These are phyloP conservation scores for Geococcyx californianus DNA, from an alignment of 2,113 vertebrate species.

Conservation along the genomic window DNA sequence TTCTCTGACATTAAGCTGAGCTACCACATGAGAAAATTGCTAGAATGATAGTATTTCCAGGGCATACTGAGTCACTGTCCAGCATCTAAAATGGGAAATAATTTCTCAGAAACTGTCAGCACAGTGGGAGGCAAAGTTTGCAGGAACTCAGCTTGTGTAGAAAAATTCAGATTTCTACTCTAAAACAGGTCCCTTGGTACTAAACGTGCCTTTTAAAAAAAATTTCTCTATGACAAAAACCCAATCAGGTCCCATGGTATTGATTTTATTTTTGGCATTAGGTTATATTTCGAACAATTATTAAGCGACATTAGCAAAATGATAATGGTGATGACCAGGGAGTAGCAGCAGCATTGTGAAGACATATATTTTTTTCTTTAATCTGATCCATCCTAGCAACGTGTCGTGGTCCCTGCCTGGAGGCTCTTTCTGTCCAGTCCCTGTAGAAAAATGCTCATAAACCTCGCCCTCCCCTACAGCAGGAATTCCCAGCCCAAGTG, in stretches of 20 bases:
- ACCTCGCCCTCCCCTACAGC: background rate
- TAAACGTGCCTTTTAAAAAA: background rate
- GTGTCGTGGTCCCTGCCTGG: background rate
- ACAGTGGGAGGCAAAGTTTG: slow-evolving; percentile 10
- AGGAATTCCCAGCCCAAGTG: background rate
- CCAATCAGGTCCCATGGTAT: background rate
- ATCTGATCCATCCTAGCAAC: background rate
- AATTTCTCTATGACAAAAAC: background rate
- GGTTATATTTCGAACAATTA: background rate
- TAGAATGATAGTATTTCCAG: slow-evolving; percentile 75
- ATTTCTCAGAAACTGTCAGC: slow-evolving; percentile 62
- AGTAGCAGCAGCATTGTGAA: background rate
- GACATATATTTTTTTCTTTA: background rate
- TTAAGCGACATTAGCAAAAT: slow-evolving; percentile 3
- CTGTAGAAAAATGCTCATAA: background rate
- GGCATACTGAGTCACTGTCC: slow-evolving; percentile 76
- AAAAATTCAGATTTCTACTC: slow-evolving; percentile 10
- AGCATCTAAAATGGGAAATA: slow-evolving; percentile 74
- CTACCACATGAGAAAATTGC: slow-evolving; percentile 72
- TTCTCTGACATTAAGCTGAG: slow-evolving; percentile 70
- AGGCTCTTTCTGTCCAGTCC: background rate
- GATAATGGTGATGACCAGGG: background rate
- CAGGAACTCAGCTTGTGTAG: background rate
- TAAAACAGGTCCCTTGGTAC: background rate
- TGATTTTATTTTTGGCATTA: background rate